Evolutionary conservation across 2,113 vertebrate genomes (phyloP).

Genomic region (Nesoenas mayeri): DNA sequence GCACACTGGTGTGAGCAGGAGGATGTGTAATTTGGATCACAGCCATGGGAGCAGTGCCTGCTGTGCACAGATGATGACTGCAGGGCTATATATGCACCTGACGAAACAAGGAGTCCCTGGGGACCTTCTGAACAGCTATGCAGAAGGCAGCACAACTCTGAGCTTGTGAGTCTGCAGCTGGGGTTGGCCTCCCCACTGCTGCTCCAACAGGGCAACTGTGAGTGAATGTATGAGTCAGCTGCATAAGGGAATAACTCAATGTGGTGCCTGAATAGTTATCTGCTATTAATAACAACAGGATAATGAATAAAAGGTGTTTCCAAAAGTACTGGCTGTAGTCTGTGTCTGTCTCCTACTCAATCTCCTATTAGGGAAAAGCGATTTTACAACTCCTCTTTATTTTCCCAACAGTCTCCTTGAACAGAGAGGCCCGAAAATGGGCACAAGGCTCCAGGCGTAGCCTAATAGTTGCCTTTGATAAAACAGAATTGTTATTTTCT

Average conservation of each 20-base stretch:
- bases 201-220: background rate
- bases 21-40: background rate
- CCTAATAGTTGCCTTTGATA: background rate
- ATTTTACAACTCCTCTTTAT: background rate
- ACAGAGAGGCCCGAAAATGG: background rate
- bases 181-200: background rate
- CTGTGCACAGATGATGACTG: fast-evolving
- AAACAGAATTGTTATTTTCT: background rate
- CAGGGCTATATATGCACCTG: background rate
- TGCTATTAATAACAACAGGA: background rate
- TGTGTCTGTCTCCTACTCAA: background rate
- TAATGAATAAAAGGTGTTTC: slow-evolving; percentile 1
- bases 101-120: background rate
- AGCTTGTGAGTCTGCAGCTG: background rate
- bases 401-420: background rate
- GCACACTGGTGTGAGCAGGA: fast-evolving
- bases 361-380: background rate
- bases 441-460: background rate
- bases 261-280: background rate
- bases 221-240: background rate
- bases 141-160: background rate
- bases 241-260: background rate
- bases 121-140: background rate
- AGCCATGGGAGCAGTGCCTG: background rate
- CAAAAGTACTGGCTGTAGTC: background rate